Base-by-base conservation (phyloP, 2,888 invertebrate species). In the Chrysina gloriosa region DNA sequence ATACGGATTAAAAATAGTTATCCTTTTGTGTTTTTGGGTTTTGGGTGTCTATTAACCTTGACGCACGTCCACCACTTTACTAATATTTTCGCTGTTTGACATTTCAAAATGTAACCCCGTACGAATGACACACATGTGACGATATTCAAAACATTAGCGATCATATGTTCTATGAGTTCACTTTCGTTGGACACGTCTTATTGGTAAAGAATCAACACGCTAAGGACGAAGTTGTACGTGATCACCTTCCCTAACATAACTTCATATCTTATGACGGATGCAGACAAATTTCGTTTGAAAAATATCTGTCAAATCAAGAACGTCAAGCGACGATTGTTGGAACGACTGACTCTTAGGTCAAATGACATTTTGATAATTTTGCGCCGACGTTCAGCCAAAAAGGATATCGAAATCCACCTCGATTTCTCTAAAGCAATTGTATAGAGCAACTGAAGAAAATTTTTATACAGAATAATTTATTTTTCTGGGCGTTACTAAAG, bases 1-100 rank as follows among this genome's bases (percentile, higher is more conserved):
- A 58, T 58, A 58, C 39, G 39, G 39, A n/a, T 58, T 58, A 45
- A 36, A 61, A 61, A 61, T 61, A 42, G 58, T 45, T 14, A 1
- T 52, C 16, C 29, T 31, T 58, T 39, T 58, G 39, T 27, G 56
- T 58, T 4, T 25, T 21, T 56, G 16, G 21, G 56, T 42, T 61
- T 16, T 16, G 27, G 21, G 16, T 16, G 4, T 42, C 27, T 42
- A 36, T 42, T 42, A 61, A 61, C 58, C 58, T 61, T 61, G 58
- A 61, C 31, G 52, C 27, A 31, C 31, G 16, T 14, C 3, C 31
- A 16, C 58, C 21, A 61, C 14, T 61, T 27, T n/a, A 7, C 34
- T 31, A 50, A 23, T 50, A 54, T 54, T 54, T 19, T 54, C 58
- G 27, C 52, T 61, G 14, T 42, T 42, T 61, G 58, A 61, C 58